A percentile compares a stretch with the other conserved stretches of the same genome.
phyloP scores from a whole-genome alignment of 2,888 invertebrate species.

The Toxonevra muliebris region DNA sequence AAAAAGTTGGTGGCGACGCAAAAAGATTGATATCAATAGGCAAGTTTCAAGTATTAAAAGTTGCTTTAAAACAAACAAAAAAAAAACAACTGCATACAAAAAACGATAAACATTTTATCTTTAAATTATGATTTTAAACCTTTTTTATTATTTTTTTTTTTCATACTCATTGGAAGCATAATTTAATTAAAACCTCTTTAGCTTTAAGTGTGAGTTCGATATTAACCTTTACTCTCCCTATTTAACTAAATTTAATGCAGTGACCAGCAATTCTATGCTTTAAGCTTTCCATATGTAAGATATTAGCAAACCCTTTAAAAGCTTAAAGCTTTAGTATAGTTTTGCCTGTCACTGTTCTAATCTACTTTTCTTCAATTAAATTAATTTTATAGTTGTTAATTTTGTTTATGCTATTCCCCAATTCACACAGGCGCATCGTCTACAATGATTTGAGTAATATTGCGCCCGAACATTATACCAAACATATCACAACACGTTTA shows the following conservation, averaged over 20 bases:
- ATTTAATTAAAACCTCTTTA: no score
- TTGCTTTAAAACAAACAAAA: no score
- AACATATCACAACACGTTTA: slow-evolving; percentile 86
- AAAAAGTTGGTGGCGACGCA: slow-evolving; percentile 64
- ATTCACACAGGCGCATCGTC: slow-evolving; percentile 78
- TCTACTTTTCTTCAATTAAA: background rate
- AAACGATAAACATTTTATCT: background rate
- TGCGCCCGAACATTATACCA: slow-evolving; percentile 95
- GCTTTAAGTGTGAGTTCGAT: no score
- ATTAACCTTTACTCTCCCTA: no score
- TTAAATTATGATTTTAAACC: background rate
- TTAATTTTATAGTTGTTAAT: background rate
- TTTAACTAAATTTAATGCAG: no score
- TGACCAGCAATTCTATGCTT: no score
- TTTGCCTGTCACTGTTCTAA: no score
- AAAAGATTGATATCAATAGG: slow-evolving; percentile 62
- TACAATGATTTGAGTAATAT: slow-evolving; percentile 90
- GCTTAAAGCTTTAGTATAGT: no score
- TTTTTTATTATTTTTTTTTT: background rate
- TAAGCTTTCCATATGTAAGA: no score
- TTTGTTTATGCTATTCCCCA: slow-evolving; percentile 3
- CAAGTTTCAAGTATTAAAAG: slow-evolving; percentile 51
- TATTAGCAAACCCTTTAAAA: no score
- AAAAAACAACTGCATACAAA: no score
- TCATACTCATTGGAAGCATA: no score